phyloP scores from a whole-genome alignment of 1,140 invertebrate genomes.

The Chrysomallon squamiferum region DNA sequence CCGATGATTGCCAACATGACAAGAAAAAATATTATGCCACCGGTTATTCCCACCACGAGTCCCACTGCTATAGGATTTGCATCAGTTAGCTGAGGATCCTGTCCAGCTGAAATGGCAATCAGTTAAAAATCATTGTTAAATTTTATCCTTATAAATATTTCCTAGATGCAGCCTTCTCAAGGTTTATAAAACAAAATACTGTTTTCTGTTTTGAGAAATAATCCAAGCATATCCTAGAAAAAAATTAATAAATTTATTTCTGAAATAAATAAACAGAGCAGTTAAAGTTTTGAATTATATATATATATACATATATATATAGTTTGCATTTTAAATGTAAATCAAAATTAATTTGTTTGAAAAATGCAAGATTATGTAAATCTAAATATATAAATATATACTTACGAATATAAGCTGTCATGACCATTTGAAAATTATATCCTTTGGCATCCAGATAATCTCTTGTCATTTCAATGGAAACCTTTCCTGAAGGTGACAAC shows the following conservation, averaged over 20 bases:
- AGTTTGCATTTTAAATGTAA: no score
- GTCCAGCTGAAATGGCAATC: slow-evolving; percentile 10
- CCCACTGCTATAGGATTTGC: slow-evolving; percentile 26
- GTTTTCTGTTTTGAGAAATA: background rate
- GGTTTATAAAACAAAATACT: background rate
- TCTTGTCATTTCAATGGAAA: background rate
- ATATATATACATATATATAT: no score
- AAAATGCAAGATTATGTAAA: no score
- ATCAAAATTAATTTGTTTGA: no score
- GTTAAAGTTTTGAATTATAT: background rate
- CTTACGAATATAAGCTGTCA: slow-evolving; percentile 1
- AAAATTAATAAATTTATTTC: background rate
- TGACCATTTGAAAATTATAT: background rate
- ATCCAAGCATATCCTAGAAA: background rate
- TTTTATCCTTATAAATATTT: background rate
- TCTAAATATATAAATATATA: no score
- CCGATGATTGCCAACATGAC: slow-evolving; percentile 23
- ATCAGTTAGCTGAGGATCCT: slow-evolving; percentile 1
- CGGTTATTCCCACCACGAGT: slow-evolving; percentile 30
- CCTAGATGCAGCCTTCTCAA: background rate
- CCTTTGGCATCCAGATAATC: background rate
- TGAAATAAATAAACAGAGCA: background rate
- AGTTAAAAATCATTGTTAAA: background rate
- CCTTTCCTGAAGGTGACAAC: background rate
- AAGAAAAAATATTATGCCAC: slow-evolving; percentile 25